Conservation (phyloP, 2,888 invertebrate genomes). For the Epinotia nisella region DNA sequence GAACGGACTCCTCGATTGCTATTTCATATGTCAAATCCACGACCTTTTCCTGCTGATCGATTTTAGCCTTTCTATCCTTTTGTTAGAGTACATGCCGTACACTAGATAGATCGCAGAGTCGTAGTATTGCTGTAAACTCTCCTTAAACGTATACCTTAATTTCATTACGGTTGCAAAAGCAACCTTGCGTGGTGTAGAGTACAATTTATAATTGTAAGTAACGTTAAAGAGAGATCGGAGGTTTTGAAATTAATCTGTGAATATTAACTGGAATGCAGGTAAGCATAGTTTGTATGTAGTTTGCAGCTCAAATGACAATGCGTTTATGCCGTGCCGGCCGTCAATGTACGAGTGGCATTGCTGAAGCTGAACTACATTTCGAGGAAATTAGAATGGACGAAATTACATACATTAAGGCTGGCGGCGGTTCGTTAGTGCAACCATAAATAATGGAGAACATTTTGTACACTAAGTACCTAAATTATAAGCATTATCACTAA, state of each 20-base stretch:
- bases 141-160: not conserved
- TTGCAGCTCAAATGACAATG: slow-evolving; percentile 40
- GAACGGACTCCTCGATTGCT: slow-evolving; percentile 10
- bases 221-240: not conserved
- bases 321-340: slow-evolving; percentile 12
- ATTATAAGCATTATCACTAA: too few species aligned
- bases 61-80: not conserved
- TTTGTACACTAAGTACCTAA: not conserved
- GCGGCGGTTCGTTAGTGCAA: slow-evolving; percentile 36
- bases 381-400: slow-evolving; percentile 37
- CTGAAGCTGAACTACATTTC: slow-evolving; percentile 31
- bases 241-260: not conserved
- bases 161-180: not conserved
- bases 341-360: slow-evolving; percentile 19
- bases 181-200: not conserved
- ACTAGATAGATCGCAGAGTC: not conserved
- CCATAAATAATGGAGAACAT: slow-evolving; percentile 14
- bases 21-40: not conserved
- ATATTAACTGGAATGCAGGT: slow-evolving; percentile 20
- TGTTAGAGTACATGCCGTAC: not conserved
- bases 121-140: not conserved
- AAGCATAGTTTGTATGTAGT: slow-evolving; percentile 27
- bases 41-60: not conserved
- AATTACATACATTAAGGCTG: slow-evolving; percentile 40
- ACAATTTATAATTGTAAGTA: not conserved